These are phyloP conservation scores for Kryptolebias marmoratus DNA, from an alignment of 2,113 vertebrate species.

Conservation along the genomic window DNA sequence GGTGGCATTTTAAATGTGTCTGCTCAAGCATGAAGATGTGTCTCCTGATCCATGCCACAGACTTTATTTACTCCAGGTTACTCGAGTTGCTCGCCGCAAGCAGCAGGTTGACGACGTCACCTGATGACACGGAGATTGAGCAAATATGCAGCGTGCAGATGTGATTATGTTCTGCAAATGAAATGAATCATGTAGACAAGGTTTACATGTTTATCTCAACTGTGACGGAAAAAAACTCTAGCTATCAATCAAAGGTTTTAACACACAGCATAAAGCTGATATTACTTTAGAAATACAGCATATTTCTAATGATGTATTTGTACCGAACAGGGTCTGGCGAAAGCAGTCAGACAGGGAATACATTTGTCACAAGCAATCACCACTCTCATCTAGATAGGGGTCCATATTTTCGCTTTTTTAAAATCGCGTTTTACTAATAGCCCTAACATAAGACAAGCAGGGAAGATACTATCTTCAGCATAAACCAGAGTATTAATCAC, in stretches of 20 bases:
- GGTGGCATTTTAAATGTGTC: slow-evolving; percentile 78
- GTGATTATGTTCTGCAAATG: slow-evolving; percentile 53
- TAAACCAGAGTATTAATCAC: too few species aligned
- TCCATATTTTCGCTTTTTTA: too few species aligned
- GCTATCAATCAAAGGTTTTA: slow-evolving; percentile 6
- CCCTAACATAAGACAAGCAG: too few species aligned
- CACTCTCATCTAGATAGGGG: too few species aligned
- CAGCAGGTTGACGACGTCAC: slow-evolving; percentile 53
- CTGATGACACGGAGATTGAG: slow-evolving; percentile 53
- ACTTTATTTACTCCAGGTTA: slow-evolving; percentile 71
- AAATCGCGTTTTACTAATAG: too few species aligned
- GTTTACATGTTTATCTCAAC: slow-evolving; percentile 33
- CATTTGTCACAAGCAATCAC: too few species aligned
- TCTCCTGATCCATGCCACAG: slow-evolving; percentile 71
- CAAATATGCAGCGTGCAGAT: slow-evolving; percentile 55
- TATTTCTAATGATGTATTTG: too few species aligned
- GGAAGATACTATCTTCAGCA: too few species aligned
- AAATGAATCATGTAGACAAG: slow-evolving; percentile 55
- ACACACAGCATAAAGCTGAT: not conserved
- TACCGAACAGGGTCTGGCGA: too few species aligned
- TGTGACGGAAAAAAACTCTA: not conserved
- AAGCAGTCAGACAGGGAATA: too few species aligned
- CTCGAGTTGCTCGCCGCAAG: slow-evolving; percentile 60
- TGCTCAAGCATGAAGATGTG: slow-evolving; percentile 74
- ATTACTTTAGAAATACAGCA: not conserved